Evolutionary conservation across 2,797 vertebrate species (phyloP), one percentile per base, ranked within the genome.

Genomic region (Rhinichthys osculus): DNA sequence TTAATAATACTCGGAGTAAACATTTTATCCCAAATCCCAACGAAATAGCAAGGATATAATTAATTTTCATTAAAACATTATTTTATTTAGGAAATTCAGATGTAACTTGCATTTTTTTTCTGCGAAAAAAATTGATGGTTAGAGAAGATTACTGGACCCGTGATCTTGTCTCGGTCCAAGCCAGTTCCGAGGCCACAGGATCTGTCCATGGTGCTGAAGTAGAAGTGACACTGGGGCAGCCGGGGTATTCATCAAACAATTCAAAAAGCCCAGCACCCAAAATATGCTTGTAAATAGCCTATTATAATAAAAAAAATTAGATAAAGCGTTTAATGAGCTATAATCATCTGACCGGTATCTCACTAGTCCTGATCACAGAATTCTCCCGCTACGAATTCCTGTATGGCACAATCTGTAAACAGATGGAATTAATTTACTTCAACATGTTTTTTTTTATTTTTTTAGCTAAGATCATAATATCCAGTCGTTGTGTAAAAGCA

Each of bases 121-220:
- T 30, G 30, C 30, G 30, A 30, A 30, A 30, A 30, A 30, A 30
- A 1, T 30, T 30, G 30, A 30, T 35, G 64, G 27, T 67, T 50
- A 10, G 13, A 40, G 35, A 52, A 40, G 7, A 13, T 8, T 14
- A 38, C 4, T 30, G 13, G 6, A 1, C 27, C 19, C 17, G 8
- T 7, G 44, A 33, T n/a, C 3, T n/a, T 16, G 6, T 14, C 35
- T 62, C 35, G 7, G 35, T 40, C 35, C 76, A 40, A 6, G 33
- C 4, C 35, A 8, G 44, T 47, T 35, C 4, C 35, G 35, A 13
- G 44, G 44, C 44, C 4, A 4, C 5, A 38, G 21, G 11, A 64
- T 90, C 93, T 95, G 92, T 95, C 94, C 94, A 86, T 93, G 94
- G 95, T 95, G 90, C 95, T 95, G 94, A 95, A 95, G 27, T 4